These are phyloP conservation scores for Bembecia ichneumoniformis DNA, from an alignment of 2,888 invertebrate genomes.

Conservation along the genomic window DNA sequence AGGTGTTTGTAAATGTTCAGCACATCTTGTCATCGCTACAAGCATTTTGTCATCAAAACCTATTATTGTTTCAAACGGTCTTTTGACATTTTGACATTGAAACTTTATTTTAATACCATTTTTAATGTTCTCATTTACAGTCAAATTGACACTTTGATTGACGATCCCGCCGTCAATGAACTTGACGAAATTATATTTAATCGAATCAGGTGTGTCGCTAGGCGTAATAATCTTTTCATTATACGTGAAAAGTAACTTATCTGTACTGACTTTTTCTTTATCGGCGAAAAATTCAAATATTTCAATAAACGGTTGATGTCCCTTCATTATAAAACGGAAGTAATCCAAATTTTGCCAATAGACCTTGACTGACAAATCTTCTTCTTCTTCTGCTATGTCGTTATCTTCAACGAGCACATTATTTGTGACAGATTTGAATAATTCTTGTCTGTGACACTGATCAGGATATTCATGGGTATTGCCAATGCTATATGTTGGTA, in stretches of 20 bases:
- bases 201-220: conserved; percentile 52
- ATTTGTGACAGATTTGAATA: conserved; percentile 25
- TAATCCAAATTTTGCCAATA: conserved; percentile 55
- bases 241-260: conserved; percentile 49
- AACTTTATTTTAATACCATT: conserved; percentile 51
- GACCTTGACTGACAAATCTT: conserved; percentile 58
- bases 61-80: conserved; percentile 37
- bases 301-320: conserved; percentile 44
- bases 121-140: conserved; percentile 4
- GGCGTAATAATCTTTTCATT: conserved; percentile 45
- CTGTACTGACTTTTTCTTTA: conserved; percentile 33
- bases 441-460: conserved; percentile 25
- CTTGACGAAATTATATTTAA: conserved; percentile 49
- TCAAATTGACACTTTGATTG: conserved; percentile 27
- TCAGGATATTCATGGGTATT: conserved; percentile 52
- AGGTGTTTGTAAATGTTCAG: conserved; percentile 50
- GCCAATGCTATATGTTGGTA: conserved; percentile 37
- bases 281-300: conserved; percentile 51
- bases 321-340: conserved; percentile 46
- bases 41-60: conserved; percentile 38
- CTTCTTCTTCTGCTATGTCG: conserved; percentile 33
- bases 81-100: conserved; percentile 53
- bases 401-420: conserved; percentile 22
- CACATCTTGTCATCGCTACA: conserved; percentile 54
- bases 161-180: conserved; percentile 62